Base-by-base conservation (phyloP, 2,888 invertebrate species). In the Poecilus cupreus region DNA sequence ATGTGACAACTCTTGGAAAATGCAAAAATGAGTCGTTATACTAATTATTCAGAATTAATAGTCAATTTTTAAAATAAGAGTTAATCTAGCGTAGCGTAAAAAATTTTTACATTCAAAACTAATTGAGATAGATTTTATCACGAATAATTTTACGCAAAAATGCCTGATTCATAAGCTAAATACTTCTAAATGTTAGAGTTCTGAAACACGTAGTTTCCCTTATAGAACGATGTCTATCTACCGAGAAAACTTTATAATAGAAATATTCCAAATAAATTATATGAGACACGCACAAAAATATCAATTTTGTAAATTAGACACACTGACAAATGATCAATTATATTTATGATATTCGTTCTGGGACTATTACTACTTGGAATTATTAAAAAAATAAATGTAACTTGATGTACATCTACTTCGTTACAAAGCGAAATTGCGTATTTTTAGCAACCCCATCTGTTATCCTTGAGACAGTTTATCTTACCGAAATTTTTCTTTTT, bases 381-480 rank as follows among this genome's bases (percentile, higher is more conserved):
- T 13, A 57, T 57, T 60, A n/a, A 13, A 24, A 32, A 26, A 54
- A 51, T 8, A 37, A 51, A 22, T 51, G 51, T 18, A 51, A 18
- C 8, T 32, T 32, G 24, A 68, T 37, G 37, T 68, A 68, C 37
- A 18, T 68, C 18, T 16, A 32, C 13, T 68, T 37, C 32, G 26
- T 37, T 37, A 16, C 37, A 68, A 68, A 68, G 37, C 64, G 37
- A 37, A 37, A 18, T 18, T 68, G 18, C 39, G 37, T 68, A 68
- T 68, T 68, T 68, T 68, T 68, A 37, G 39, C 37, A 18, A 74
- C 18, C 37, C 57, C 26, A 37, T 76, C 37, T 8, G 54, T 51
- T 76, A 57, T 76, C 57, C 76, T 76, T 57, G 54, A 43, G 54
- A 54, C 57, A 76, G 54, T 32, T 39, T 70, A 32, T 54, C 76